Evolutionary conservation across 1,140 invertebrate species (phyloP).

Genomic region (Colletes gigas): DNA sequence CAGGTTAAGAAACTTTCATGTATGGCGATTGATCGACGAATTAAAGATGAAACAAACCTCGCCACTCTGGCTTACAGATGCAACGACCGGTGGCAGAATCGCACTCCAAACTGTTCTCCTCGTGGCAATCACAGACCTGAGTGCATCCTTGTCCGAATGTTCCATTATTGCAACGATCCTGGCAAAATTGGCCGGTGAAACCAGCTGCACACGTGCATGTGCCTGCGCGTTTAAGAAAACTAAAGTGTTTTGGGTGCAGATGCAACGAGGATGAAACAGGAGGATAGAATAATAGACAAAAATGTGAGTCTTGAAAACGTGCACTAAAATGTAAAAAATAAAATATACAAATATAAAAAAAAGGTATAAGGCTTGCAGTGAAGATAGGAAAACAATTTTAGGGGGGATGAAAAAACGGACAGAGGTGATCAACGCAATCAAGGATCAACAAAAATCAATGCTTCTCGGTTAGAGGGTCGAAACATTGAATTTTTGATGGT

Average conservation of each 20-base stretch:
- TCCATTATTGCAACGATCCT: conserved; percentile 86
- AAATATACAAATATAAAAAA: neutral
- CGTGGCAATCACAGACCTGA: conserved; percentile 87
- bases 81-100: conserved; percentile 91
- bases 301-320: neutral
- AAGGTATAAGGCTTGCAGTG: neutral
- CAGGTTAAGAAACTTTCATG: neutral
- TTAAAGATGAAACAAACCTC: conserved; percentile 83
- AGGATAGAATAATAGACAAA: neutral
- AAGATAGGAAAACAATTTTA: neutral
- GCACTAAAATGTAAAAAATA: neutral
- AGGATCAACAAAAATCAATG: conserved; percentile 5
- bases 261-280: conserved; percentile 43
- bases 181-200: conserved; percentile 90
- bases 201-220: conserved; percentile 94
- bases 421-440: neutral
- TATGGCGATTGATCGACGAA: conserved; percentile 38
- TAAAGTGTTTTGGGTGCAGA: conserved; percentile 49
- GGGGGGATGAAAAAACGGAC: neutral
- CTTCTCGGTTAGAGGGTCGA: neutral
- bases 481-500: neutral
- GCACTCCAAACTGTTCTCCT: conserved; percentile 87
- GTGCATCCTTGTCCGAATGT: conserved; percentile 88
- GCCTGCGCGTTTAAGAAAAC: conserved; percentile 81
- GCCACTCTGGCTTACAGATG: conserved; percentile 89